Base-by-base conservation (phyloP, 2,888 invertebrate genomes). In the Microdon myrmicae region DNA sequence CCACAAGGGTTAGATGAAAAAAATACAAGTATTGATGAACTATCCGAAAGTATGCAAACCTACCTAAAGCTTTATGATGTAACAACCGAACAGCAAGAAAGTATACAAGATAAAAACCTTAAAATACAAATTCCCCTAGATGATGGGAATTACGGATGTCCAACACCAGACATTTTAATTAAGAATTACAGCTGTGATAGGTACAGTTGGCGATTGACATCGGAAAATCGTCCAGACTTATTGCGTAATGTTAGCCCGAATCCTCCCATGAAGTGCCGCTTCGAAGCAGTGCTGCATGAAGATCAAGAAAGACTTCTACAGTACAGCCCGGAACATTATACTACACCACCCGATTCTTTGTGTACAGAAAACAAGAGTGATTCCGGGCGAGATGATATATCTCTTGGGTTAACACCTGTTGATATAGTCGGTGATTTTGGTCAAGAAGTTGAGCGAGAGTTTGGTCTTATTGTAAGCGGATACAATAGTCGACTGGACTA, bases 371-470 rank as follows among this genome's bases (percentile, higher is more conserved):
- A 29, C 10, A 47, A 25, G n/a, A 64, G 23, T 31, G 49, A 49
- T 16, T 29, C 26, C n/a, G 54, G 58, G 3, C 70, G 69, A 22
- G 74, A 72, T 32, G 73, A 72, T 35, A 67, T 68, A 31, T 71
- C 71, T 2, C 67, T 70, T 28, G 72, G 73, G 7, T 56, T 72
- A 28, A 74, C 75, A 14, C 75, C 78, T 0, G 73, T 76, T 4
- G 76, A 77, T 70, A 78, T 78, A 29, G 74, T 78, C 44, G 78
- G 78, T 2, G 74, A 78, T 68, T 78, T 78, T 67, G 77, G 74
- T 2, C 70, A 74, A 14, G 78, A 78, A 67, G 74, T 78, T 23
- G 77, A 78, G 68, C 68, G 74, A 3, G 78, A 78, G 55, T 75
- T 78, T 55, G 76, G 77, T 13, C 69, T 77, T 7, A 72, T 77